Base-by-base conservation (phyloP, 1,140 invertebrate genomes). In the Drosophila paulistorum region DNA sequence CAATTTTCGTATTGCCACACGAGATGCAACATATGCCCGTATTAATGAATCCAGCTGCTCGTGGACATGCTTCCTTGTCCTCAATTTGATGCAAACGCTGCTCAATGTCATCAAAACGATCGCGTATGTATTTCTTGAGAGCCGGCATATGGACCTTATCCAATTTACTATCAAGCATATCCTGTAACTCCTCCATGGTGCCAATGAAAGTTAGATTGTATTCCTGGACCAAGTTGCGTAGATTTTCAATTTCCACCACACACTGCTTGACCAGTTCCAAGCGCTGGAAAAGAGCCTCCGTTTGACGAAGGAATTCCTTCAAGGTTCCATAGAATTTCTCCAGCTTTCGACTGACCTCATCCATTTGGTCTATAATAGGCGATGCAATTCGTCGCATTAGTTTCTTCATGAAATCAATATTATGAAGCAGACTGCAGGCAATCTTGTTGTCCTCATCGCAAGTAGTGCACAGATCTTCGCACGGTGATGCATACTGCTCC, bases 151-250 rank as follows among this genome's bases (percentile, higher is more conserved):
- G 91, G 4, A 81, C 79, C 62, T 92, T 92, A 17, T 92, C 90
- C 60, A 91, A 51, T 59, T 92, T 92, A 17, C 90, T 77, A 66
- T 92, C 91, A 14, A 92, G 68, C 83, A 92, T 92, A 23, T 91
- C 91, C 80, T 92, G 91, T 58, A 92, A 68, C 51, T 92, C 91
- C 76, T 91, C 91, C 82, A 92, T 89, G 59, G 91, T 83, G 11
- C 81, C 77, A 1, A 92, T 55, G 26, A 91, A 92, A 1, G 77
- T 78, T 0, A 78, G 6, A 65, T 91, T 77, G 41, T 91, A 75
- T 11, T 90, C 74, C 13, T 89, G 73, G 0, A 91, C 59, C 33
- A 81, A 39, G 0, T 48, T 17, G 0, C 81, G 67, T 7, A 91
- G 48, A 33, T 59, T 65, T 42, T 90, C 87, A 6, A 90, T 90